These are phyloP conservation scores for Isichthys henryi DNA, from an alignment of 2,113 vertebrate genomes.

Conservation along the genomic window DNA sequence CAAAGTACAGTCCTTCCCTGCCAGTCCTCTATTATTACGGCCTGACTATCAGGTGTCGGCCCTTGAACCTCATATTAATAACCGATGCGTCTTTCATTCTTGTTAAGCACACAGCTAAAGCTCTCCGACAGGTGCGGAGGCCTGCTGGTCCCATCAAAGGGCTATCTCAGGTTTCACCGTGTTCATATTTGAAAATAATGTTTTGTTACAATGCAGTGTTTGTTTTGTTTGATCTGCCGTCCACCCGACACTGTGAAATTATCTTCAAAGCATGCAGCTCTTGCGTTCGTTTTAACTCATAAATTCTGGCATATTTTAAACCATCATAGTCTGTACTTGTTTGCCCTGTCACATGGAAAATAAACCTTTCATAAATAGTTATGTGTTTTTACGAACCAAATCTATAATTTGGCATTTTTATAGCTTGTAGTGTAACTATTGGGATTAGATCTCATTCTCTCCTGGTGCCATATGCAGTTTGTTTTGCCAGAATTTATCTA, in stretches of 20 bases:
- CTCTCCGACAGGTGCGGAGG: slow-evolving; percentile 15
- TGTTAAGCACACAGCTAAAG: slow-evolving; percentile 2
- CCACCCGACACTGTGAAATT: background rate
- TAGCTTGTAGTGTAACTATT: background rate
- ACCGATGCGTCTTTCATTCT: slow-evolving; percentile 10
- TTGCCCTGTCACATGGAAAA: background rate
- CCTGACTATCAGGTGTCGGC: slow-evolving; percentile 18
- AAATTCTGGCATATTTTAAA: background rate
- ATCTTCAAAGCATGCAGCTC: background rate
- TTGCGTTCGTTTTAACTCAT: background rate
- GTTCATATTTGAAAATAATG: background rate
- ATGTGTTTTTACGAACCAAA: background rate
- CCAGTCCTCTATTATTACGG: background rate
- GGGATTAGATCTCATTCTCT: background rate
- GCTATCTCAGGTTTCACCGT: background rate
- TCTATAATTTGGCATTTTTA: background rate
- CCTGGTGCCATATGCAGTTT: background rate
- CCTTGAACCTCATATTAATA: slow-evolving; percentile 11
- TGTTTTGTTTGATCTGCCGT: background rate
- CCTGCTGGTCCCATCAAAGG: background rate
- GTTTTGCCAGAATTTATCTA: background rate
- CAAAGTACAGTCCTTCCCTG: background rate
- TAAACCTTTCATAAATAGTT: background rate
- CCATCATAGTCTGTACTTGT: background rate
- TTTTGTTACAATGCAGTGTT: background rate